These are phyloP conservation scores for Heterochromis multidens DNA, from an alignment of 2,113 vertebrate genomes.

Conservation along the genomic window DNA sequence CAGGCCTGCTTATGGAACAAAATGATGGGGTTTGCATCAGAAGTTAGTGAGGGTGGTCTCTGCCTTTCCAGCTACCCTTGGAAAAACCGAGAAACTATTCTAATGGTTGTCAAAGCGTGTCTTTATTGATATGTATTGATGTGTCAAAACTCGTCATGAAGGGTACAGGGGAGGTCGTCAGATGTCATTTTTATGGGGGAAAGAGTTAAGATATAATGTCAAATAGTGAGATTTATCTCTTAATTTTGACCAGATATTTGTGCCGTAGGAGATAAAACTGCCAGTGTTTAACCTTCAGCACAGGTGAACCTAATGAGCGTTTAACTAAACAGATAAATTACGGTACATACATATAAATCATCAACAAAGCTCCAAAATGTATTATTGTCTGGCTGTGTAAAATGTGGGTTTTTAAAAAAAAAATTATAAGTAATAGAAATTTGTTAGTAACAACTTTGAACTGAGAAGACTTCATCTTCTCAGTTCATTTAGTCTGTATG, in stretches of 20 bases:
- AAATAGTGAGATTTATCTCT: too few relatives aligned
- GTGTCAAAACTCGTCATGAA: neutral
- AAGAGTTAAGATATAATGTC: neutral
- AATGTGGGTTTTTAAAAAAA: neutral
- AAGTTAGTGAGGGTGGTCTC: neutral
- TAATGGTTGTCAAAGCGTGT: neutral
- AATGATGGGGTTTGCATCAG: too few relatives aligned
- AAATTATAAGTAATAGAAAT: too few relatives aligned
- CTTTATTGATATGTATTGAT: neutral
- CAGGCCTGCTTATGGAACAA: too few relatives aligned
- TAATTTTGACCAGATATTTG: too few relatives aligned
- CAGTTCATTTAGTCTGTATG: neutral
- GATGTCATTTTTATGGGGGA: neutral
- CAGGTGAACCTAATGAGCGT: too few relatives aligned
- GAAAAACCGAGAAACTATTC: neutral
- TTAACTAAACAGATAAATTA: too few relatives aligned
- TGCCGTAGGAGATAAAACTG: too few relatives aligned
- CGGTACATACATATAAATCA: accelerated
- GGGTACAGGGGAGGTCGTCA: accelerated
- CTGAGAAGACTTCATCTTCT: neutral
- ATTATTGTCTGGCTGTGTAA: neutral
- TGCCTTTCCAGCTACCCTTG: neutral
- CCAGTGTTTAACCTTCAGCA: too few relatives aligned
- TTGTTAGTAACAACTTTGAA: accelerated
- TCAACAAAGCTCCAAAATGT: neutral